Base-by-base conservation (phyloP, 1,140 invertebrate genomes). In the Lucilia cuprina region DNA sequence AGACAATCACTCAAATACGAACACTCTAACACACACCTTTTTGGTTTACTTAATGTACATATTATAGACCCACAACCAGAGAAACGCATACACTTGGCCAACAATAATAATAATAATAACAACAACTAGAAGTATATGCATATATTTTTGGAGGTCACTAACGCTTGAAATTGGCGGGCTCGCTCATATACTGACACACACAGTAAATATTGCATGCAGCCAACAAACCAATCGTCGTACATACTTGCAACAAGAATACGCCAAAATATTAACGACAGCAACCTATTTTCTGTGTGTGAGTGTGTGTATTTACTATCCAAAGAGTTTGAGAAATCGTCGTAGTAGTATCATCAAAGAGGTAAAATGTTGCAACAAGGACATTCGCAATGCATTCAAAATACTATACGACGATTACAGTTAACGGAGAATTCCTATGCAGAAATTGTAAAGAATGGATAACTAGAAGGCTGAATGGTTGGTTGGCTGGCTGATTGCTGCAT, bases 81-180 rank as follows among this genome's bases (percentile, higher is more conserved):
- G 55, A n/a, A n/a, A n/a, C 55, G 41, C 55, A 70, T 70, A 70
- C 65, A 70, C 65, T 21, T 41, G 41, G 41, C 50, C 65, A 70
- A 70, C 19, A 70, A 25, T 19, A 70, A 65, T 65, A 65, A 65
- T 65, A 65, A 65, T 19, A n/a, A 65, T 65, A 65, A 10, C n/a
- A 17, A 70, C 65, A 5, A 13, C 50, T 5, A 55, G 8, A 55
- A 55, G 17, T 70, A 70, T 70, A 21, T 78, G 35, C 41, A 80
- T 7, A 80, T 47, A 78, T 50, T 80, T 80, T 80, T 80, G 77
- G 47, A 80, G 77, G 77, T 80, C 77, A 80, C 77, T 80, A 50
- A 49, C 77, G 47, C 21, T 19, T 50, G 47, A 80, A 25, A 49
- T 80, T 80, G 77, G 77, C 77, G 77, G 77, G 77, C 41, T 49